These are phyloP conservation scores for Sarcophilus harrisii DNA, from an alignment of 2,797 vertebrate species.

Conservation along the genomic window DNA sequence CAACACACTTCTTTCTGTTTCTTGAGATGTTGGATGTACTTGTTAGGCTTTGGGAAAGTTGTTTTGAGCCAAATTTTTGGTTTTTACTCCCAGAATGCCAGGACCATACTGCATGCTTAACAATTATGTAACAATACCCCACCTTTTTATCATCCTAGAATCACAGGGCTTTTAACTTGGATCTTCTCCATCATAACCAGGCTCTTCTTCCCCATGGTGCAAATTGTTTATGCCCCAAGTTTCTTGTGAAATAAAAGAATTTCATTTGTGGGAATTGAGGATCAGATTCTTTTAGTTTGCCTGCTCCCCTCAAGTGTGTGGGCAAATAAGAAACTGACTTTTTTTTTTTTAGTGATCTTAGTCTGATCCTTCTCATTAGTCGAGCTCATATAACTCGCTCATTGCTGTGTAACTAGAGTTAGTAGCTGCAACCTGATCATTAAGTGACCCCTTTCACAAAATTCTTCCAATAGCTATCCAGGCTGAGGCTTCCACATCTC, in stretches of 20 bases:
- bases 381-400: neutral
- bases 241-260: neutral
- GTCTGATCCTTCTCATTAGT: neutral
- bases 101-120: rapidly evolving
- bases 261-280: neutral
- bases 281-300: neutral
- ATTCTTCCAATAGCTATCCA: constrained; percentile 12
- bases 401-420: neutral
- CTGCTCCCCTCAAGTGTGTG: neutral
- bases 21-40: rapidly evolving
- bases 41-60: neutral
- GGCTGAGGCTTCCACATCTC: neutral
- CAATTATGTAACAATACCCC: rapidly evolving
- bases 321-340: neutral
- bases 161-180: neutral
- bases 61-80: neutral
- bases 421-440: neutral
- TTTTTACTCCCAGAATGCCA: neutral
- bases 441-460: neutral
- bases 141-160: neutral
- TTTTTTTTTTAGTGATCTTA: neutral
- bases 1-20: neutral
- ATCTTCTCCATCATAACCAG: neutral
- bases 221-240: neutral
- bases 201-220: neutral